Conservation (phyloP, 2,113 vertebrate genomes). For the Glaucomys volans region DNA sequence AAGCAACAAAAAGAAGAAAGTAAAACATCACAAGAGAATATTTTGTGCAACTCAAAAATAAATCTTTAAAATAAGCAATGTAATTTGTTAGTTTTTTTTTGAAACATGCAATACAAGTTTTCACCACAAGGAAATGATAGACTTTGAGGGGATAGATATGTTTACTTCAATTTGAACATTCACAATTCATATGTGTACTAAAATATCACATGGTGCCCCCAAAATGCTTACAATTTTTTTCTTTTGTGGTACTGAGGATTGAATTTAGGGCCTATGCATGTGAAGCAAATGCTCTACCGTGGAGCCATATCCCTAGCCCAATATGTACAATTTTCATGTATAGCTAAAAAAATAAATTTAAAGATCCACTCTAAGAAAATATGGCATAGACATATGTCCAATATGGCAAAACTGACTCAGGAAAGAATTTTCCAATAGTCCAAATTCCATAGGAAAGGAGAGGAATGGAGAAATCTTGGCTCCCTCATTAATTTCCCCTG, state of each 20-base stretch:
- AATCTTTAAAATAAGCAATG: neutral
- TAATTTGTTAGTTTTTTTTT: neutral
- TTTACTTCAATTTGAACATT: neutral
- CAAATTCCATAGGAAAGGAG: neutral
- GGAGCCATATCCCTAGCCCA: neutral
- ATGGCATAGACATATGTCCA: neutral
- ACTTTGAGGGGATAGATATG: neutral
- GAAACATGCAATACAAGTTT: neutral
- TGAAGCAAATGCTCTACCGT: neutral
- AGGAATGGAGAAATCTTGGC: neutral
- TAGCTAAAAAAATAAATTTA: neutral
- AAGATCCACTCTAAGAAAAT: slow-evolving; percentile 2
- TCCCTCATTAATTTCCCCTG: neutral
- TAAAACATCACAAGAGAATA: neutral
- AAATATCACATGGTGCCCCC: no score
- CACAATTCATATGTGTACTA: neutral
- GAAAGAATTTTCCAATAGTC: neutral
- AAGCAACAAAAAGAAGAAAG: neutral
- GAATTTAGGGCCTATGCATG: neutral
- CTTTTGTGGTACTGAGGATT: neutral
- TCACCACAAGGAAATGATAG: neutral
- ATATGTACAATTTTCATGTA: neutral
- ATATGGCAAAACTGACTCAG: neutral
- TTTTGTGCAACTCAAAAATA: neutral
- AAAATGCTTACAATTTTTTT: neutral